Evolutionary conservation across 2,888 invertebrate genomes (phyloP), one percentile per base, ranked within the genome.

Genomic region (Drosophila greeni): DNA sequence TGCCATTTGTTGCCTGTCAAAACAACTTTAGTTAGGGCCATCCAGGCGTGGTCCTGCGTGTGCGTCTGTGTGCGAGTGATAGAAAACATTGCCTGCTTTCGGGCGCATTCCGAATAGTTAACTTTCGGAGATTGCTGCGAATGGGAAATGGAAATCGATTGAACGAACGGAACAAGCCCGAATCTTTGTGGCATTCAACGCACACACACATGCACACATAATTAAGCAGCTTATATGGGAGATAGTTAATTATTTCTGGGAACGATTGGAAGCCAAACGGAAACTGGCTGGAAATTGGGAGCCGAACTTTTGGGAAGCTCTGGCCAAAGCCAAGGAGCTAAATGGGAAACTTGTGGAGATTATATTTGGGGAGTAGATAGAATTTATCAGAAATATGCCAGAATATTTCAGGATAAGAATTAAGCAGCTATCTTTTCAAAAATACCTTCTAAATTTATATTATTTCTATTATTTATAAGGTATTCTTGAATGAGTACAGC

Each of bases 41-140:
- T 34, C 58, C 58, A 33, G 12, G 45, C 45, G 26, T 16, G 43
- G 12, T 26, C 0, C 29, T 29, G 29, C 11, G 6, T 54, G 53
- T 29, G 37, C 12, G 23, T 52, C n/a, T 42, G 55, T 59, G 59
- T 43, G 31, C 11, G 29, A 18, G 16, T n/a, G 36, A 24, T 45
- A 61, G 60, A 79, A 78, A 65, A 55, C 59, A 42, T 66, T 65
- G 81, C 64, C 64, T 57, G 55, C 72, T 67, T 71, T 71, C 42
- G 56, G 72, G 69, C 62, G 56, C 51, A 9, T 40, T 42, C 36
- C 67, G 39, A 65, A 59, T 64, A 61, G 49, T 61, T 61, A 64
- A 49, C 61, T 49, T 42, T 49, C 23, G 16, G 34, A 55, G 48
- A 29, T 34, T 34, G 39, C 33, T 23, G 39, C 39, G 23, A 64